These are phyloP conservation scores for Argopecten irradians DNA, from an alignment of 1,140 invertebrate genomes.

Conservation along the genomic window DNA sequence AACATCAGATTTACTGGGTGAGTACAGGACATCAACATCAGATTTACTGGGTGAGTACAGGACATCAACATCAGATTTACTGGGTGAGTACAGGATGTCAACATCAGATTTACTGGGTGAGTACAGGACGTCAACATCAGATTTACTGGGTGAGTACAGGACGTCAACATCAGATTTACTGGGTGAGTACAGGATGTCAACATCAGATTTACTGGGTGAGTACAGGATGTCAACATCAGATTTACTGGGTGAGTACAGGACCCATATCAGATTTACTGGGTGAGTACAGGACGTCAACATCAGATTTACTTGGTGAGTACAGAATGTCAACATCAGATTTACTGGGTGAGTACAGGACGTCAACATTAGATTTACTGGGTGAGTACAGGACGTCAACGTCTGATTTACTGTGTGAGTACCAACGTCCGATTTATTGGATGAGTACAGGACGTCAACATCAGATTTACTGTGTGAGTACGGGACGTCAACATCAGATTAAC, in stretches of 20 bases:
- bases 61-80: not conserved
- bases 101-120: not conserved
- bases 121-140: not conserved
- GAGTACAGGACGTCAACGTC: not conserved
- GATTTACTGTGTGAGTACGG: not conserved
- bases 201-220: not conserved
- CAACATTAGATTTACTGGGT: not conserved
- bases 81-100: not conserved
- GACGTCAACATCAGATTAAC: not conserved
- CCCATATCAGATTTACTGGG: not conserved
- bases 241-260: not conserved
- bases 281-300: not conserved
- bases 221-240: not conserved
- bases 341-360: not conserved
- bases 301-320: not conserved
- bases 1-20: not conserved
- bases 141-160: not conserved
- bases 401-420: too few species aligned
- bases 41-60: not conserved
- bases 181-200: not conserved
- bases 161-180: not conserved
- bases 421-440: not conserved
- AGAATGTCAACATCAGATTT: not conserved
- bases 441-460: not conserved
- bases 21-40: not conserved